phyloP scores from a whole-genome alignment of 2,113 vertebrate species.

The Chinchilla lanigera region DNA sequence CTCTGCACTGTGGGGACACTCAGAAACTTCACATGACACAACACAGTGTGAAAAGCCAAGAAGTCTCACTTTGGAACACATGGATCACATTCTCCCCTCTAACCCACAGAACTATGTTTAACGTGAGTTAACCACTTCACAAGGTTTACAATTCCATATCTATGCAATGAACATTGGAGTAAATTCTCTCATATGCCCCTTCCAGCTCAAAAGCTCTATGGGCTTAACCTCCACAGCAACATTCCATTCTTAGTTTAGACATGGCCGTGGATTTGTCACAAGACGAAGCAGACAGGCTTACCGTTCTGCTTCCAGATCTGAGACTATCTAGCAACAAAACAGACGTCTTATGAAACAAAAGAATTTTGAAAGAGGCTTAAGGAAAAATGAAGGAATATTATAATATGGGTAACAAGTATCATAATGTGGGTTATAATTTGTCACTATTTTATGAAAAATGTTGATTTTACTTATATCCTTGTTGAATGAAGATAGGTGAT shows the following conservation, averaged over 20 bases:
- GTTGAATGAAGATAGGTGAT: not conserved
- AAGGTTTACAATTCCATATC: not conserved
- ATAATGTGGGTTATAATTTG: not conserved
- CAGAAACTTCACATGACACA: not conserved
- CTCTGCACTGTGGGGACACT: accelerated
- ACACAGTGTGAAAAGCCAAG: not conserved
- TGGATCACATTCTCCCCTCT: not conserved
- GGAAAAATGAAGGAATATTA: not conserved
- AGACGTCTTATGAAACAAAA: not conserved
- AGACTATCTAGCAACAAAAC: not conserved
- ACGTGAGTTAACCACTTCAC: not conserved
- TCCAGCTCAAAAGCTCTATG: not conserved
- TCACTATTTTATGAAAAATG: not conserved
- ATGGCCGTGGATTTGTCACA: not conserved
- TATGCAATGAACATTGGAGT: not conserved
- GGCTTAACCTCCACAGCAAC: not conserved
- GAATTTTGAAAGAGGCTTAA: not conserved
- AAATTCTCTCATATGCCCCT: not conserved
- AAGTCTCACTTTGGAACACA: not conserved
- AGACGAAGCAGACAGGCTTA: not conserved
- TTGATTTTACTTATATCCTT: not conserved
- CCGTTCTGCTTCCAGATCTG: too few relatives aligned
- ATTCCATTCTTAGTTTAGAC: not conserved
- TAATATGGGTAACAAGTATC: not conserved
- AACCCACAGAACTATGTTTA: not conserved